Percentiles rank a stretch among this genome's conserved stretches.
These are phyloP conservation scores for Pasiphila rectangulata DNA, from an alignment of 2,888 invertebrate genomes.

Conservation along the genomic window DNA sequence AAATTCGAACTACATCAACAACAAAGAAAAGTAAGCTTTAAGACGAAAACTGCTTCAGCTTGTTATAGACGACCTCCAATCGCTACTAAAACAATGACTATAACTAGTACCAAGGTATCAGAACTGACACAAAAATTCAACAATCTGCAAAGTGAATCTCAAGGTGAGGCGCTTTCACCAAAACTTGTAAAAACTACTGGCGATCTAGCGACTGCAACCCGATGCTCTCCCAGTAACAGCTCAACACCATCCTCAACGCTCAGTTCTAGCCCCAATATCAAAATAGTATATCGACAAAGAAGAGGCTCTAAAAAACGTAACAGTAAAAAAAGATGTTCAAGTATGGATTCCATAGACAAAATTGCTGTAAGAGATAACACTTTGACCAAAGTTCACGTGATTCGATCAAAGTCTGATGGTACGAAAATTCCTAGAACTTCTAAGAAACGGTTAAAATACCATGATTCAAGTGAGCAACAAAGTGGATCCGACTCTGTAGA, in stretches of 20 bases:
- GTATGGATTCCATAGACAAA: constrained; percentile 73
- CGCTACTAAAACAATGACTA: constrained; percentile 69
- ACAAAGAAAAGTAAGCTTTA: constrained; percentile 82
- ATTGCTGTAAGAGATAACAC: constrained; percentile 52
- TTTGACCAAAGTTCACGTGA: constrained; percentile 57
- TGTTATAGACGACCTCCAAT: constrained; percentile 68
- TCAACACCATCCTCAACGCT: constrained; percentile 74
- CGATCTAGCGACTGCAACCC: constrained; percentile 57
- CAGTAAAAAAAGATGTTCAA: constrained; percentile 74
- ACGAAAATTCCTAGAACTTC: constrained; percentile 67
- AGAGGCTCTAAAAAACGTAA: constrained; percentile 71
- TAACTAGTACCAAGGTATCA: constrained; percentile 82
- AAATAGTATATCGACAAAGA: constrained; percentile 71
- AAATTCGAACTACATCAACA: constrained; percentile 57
- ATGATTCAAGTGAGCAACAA: constrained; percentile 59
- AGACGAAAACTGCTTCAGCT: constrained; percentile 77
- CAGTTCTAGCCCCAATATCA: constrained; percentile 73
- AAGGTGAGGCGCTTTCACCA: constrained; percentile 72
- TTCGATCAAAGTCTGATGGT: constrained; percentile 74
- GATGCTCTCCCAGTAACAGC: constrained; percentile 60
- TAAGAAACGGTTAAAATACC: constrained; percentile 64
- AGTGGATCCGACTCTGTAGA: constrained; percentile 70
- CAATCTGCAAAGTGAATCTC: constrained; percentile 78
- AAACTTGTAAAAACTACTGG: constrained; percentile 79
- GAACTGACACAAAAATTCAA: constrained; percentile 86